phyloP scores from a whole-genome alignment of 2,888 invertebrate species.

The Hyalella azteca region DNA sequence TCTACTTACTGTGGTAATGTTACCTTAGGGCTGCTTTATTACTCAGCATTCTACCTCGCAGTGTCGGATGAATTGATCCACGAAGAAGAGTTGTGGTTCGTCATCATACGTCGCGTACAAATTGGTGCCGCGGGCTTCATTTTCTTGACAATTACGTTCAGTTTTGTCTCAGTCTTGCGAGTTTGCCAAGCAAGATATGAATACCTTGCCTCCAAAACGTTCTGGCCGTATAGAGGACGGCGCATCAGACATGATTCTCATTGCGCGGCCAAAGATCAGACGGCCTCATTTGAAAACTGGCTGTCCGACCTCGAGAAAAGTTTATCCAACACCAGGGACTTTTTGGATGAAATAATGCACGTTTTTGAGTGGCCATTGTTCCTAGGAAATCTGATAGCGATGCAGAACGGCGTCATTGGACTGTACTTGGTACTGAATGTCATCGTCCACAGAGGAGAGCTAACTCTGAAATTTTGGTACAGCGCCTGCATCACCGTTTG shows the following conservation, averaged over 20 bases:
- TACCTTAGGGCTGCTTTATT: neutral
- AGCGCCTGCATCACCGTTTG: neutral
- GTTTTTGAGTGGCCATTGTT: neutral
- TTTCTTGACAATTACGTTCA: neutral
- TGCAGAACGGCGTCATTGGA: neutral
- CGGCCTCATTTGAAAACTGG: neutral
- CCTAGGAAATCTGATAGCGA: neutral
- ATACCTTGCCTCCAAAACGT: neutral
- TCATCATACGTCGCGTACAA: neutral
- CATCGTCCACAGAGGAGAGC: neutral
- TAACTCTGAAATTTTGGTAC: neutral
- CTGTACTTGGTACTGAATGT: neutral
- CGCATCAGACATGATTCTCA: neutral
- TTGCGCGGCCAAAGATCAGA: neutral
- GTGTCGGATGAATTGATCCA: neutral
- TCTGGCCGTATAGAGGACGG: neutral
- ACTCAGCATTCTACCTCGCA: neutral
- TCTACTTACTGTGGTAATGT: neutral
- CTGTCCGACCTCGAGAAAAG: neutral
- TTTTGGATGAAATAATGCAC: neutral
- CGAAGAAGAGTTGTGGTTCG: neutral
- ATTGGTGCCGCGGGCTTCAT: neutral
- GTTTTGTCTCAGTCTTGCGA: neutral
- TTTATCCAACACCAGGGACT: neutral
- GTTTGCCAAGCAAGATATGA: neutral